Evolutionary conservation across 2,888 invertebrate genomes (phyloP).

Genomic region (Ephialtes manifestator): DNA sequence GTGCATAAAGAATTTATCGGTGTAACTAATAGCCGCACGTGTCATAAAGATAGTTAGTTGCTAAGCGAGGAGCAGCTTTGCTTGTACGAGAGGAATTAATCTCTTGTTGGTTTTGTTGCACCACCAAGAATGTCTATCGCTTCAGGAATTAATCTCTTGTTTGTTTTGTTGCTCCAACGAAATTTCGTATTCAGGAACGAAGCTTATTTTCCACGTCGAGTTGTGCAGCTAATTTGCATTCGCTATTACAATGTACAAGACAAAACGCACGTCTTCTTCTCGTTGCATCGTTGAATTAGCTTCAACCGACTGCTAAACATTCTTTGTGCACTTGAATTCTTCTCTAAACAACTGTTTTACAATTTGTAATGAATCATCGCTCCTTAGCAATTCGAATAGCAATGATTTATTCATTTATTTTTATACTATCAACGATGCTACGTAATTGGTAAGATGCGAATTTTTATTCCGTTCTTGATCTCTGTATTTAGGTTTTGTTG

Average conservation of each 20-base stretch:
- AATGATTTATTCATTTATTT: constrained; percentile 24
- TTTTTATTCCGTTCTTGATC: constrained; percentile 1
- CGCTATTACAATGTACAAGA: background rate
- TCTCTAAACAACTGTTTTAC: background rate
- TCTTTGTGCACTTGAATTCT: background rate
- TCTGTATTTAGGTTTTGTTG: background rate
- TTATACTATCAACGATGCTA: background rate
- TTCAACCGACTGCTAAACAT: constrained; percentile 12
- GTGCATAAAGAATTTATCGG: background rate
- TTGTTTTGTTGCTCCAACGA: background rate
- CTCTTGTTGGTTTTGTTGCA: background rate
- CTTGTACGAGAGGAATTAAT: background rate
- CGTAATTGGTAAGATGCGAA: background rate
- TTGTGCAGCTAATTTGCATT: background rate
- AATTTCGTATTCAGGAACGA: background rate
- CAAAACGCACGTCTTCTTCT: constrained; percentile 5
- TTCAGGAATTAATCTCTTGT: background rate
- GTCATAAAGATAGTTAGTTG: background rate
- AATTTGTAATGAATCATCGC: constrained; percentile 16
- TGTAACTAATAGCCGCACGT: background rate
- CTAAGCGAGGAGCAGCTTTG: background rate
- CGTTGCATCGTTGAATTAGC: background rate
- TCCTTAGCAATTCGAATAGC: background rate
- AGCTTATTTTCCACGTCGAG: background rate
- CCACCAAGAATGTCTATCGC: background rate